These are phyloP conservation scores for Phragmatobia fuliginosa DNA, from an alignment of 2,888 invertebrate genomes.

Conservation along the genomic window DNA sequence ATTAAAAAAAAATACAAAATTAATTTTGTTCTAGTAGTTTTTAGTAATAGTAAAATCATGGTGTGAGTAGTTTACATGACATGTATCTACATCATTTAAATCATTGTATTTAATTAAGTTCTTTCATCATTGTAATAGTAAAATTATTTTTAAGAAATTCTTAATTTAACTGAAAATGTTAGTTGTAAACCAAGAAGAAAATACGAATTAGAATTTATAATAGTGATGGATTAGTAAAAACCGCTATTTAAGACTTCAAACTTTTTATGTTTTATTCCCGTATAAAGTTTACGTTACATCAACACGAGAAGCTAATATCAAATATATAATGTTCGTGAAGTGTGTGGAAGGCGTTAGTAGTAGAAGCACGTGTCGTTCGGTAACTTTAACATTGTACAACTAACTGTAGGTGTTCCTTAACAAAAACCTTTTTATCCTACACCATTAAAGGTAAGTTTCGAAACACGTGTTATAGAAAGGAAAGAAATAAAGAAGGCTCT, in stretches of 20 bases:
- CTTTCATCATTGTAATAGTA: neutral
- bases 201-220: too few species aligned
- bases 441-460: neutral
- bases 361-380: neutral
- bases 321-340: neutral
- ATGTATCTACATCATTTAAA: too few species aligned
- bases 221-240: neutral
- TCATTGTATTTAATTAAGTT: neutral
- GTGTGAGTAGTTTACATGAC: too few species aligned
- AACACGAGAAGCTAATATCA: neutral
- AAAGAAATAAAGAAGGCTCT: neutral
- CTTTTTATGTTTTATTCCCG: neutral
- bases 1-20: neutral
- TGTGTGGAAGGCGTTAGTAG: neutral
- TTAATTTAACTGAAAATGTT: too few species aligned
- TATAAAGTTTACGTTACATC: neutral
- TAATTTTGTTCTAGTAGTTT: too few species aligned
- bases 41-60: too few species aligned
- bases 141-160: too few species aligned
- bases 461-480: conserved; percentile 2
- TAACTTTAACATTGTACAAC: neutral
- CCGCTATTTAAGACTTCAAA: neutral
- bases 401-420: neutral
- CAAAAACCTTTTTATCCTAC: neutral
- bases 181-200: too few species aligned